These are phyloP conservation scores for Gastracanthus pulcherrimus DNA, from an alignment of 2,888 invertebrate species.

Conservation along the genomic window DNA sequence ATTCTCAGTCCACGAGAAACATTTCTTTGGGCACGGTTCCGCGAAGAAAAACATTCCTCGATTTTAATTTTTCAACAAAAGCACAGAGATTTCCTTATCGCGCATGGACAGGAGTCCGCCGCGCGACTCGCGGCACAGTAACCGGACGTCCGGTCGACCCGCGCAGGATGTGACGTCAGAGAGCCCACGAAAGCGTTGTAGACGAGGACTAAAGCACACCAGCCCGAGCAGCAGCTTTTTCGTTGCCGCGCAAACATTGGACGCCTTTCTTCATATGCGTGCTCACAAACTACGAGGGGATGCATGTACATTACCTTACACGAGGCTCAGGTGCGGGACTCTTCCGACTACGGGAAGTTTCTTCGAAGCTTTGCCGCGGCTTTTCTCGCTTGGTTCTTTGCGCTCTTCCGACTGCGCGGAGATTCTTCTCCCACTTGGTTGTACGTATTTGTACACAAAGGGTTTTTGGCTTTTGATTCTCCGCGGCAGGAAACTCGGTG, in stretches of 20 bases:
- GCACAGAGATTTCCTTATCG: conserved; percentile 72
- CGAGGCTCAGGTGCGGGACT: not conserved
- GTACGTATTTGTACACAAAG: not conserved
- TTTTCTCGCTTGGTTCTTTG: no score
- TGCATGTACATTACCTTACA: not conserved
- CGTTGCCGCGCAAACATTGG: conserved; percentile 63
- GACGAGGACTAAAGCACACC: not conserved
- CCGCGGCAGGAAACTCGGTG: not conserved
- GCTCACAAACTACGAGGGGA: not conserved
- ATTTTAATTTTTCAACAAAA: conserved; percentile 25
- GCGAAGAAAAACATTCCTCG: not conserved
- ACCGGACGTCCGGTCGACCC: conserved; percentile 74
- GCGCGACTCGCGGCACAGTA: conserved; percentile 57
- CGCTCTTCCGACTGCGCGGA: no score
- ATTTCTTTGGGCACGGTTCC: not conserved
- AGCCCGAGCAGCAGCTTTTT: conserved; percentile 37
- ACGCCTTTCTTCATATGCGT: conserved; percentile 1
- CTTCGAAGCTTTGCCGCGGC: no score
- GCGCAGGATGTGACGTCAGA: conserved; percentile 76
- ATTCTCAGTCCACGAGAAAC: no score
- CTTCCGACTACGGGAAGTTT: not conserved
- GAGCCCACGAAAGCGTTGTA: not conserved
- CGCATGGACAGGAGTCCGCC: conserved; percentile 71
- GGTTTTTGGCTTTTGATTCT: not conserved
- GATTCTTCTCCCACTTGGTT: no score